Conservation (phyloP, 2,888 invertebrate species). For the Lithophane semibrunnea region DNA sequence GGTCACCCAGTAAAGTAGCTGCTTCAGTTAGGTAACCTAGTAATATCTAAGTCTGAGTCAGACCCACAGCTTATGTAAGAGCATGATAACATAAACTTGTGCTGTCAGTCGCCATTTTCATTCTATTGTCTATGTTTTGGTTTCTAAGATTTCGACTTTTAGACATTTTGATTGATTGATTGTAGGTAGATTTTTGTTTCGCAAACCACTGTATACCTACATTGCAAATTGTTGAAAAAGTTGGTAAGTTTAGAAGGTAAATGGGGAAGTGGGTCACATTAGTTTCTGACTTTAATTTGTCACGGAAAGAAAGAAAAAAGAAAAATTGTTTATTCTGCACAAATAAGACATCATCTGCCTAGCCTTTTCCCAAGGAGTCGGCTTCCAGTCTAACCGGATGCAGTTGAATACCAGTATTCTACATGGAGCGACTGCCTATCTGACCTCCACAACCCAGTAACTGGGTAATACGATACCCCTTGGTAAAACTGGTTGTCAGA, state of each 20-base stretch:
- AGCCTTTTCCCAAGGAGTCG: too few species aligned
- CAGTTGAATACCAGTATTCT: too few species aligned
- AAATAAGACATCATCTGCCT: too few species aligned
- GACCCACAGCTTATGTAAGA: conserved; percentile 40
- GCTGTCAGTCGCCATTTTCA: conserved; percentile 14
- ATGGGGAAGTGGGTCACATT: background rate
- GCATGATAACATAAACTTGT: conserved; percentile 20
- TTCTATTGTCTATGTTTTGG: conserved; percentile 38
- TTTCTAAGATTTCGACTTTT: conserved; percentile 10
- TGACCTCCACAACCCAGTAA: too few species aligned
- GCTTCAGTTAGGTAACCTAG: conserved; percentile 41
- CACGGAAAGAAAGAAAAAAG: too few species aligned
- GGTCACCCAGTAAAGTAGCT: conserved; percentile 30
- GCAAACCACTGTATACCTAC: background rate
- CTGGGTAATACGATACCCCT: too few species aligned
- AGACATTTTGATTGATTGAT: conserved; percentile 43
- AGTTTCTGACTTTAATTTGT: background rate
- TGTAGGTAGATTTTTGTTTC: conserved; percentile 7
- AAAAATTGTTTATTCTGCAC: too few species aligned
- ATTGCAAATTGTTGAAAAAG: background rate
- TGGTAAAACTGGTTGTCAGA: too few species aligned
- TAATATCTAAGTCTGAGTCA: conserved; percentile 35
- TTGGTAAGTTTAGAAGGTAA: conserved; percentile 5
- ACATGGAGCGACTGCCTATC: too few species aligned
- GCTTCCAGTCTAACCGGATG: too few species aligned